Percentiles rank a stretch among this genome's conserved stretches.
phyloP scores from a whole-genome alignment of 2,113 vertebrate species.

The Leptocoma aspasia region DNA sequence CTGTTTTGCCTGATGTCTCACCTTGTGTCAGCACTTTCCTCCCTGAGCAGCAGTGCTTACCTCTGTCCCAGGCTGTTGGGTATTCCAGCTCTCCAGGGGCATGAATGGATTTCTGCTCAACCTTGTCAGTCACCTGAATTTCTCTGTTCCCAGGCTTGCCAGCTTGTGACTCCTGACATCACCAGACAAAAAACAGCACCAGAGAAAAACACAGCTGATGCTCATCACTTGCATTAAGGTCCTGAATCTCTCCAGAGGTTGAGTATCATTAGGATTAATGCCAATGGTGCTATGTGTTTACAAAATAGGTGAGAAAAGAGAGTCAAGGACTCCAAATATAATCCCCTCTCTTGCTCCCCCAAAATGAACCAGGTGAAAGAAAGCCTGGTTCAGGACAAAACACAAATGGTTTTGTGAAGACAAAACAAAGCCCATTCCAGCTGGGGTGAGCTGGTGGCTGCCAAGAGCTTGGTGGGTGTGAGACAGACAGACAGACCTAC shows the following conservation, averaged over 20 bases:
- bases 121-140: conserved; percentile 8
- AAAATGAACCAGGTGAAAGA: neutral
- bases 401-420: neutral
- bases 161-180: conserved; percentile 20
- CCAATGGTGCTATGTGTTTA: neutral
- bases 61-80: neutral
- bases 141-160: neutral
- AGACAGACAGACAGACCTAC: neutral
- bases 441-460: neutral
- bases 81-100: neutral
- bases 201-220: conserved; percentile 3
- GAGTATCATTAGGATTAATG: neutral
- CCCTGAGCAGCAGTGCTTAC: neutral
- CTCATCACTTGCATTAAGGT: neutral
- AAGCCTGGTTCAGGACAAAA: neutral
- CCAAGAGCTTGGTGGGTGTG: neutral
- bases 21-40: neutral
- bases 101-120: neutral
- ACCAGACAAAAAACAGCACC: neutral
- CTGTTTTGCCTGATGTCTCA: neutral
- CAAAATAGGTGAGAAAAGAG: conserved; percentile 10
- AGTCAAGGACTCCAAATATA: neutral
- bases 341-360: fast-evolving
- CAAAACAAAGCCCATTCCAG: conserved; percentile 12
- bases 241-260: neutral